Percentiles rank a stretch among this genome's conserved stretches.
These are phyloP conservation scores for Gymnoscelis rufifasciata DNA, from an alignment of 2,888 invertebrate genomes.

Conservation along the genomic window DNA sequence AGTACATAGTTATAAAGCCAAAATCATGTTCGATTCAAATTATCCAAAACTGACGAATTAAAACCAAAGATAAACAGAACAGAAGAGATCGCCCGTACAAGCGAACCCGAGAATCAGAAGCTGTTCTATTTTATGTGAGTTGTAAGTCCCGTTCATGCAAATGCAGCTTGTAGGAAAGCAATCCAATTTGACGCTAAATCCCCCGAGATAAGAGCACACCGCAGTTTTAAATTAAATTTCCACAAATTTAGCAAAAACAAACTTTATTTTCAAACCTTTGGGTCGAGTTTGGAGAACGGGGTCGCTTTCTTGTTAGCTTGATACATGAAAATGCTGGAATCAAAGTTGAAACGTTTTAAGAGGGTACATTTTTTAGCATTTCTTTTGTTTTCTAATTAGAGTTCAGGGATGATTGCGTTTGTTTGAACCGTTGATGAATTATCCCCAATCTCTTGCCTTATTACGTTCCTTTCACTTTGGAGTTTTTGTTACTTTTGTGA, in stretches of 20 bases:
- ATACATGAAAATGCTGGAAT: conserved; percentile 14
- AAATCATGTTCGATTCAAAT: too few relatives aligned
- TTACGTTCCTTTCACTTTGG: too few relatives aligned
- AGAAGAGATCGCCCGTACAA: too few relatives aligned
- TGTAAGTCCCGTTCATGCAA: conserved; percentile 59
- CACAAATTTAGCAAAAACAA: conserved; percentile 35
- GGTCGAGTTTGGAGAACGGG: conserved; percentile 28
- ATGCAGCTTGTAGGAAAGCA: conserved; percentile 65
- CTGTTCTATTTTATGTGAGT: too few relatives aligned
- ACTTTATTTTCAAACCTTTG: conserved; percentile 30
- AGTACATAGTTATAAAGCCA: too few relatives aligned
- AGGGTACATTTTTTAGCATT: conserved; percentile 30
- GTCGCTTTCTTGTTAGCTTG: conserved; percentile 7
- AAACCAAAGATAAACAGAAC: too few relatives aligned
- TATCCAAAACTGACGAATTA: too few relatives aligned
- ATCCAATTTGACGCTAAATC: conserved; percentile 68
- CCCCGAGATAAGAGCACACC: conserved; percentile 55
- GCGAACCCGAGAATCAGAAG: too few relatives aligned
- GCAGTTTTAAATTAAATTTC: conserved; percentile 63
- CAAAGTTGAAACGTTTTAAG: conserved; percentile 21
- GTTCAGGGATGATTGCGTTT: conserved; percentile 1
- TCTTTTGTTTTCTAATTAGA: conserved; percentile 2
- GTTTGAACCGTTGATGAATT: background rate
- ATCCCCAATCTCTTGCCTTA: too few relatives aligned
- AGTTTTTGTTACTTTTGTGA: too few relatives aligned